Evolutionary conservation across 2,888 invertebrate species (phyloP).

Genomic region (Sceliomorpha sp.): DNA sequence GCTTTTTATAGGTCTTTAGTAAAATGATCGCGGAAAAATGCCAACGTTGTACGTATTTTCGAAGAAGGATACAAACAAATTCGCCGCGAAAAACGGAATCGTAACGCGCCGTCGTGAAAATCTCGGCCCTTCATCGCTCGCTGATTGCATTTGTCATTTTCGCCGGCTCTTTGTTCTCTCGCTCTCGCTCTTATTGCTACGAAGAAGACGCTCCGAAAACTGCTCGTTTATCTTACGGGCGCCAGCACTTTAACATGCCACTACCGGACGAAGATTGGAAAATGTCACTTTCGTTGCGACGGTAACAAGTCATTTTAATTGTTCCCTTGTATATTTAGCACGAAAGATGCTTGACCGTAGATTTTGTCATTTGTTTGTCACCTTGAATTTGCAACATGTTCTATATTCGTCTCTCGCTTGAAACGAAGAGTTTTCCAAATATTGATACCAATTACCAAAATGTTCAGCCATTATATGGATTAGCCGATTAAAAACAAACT

Average conservation of each 20-base stretch:
- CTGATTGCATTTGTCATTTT: slow-evolving; percentile 44
- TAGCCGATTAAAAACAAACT: too few relatives aligned
- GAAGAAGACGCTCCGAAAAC: slow-evolving; percentile 29
- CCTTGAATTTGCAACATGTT: background rate
- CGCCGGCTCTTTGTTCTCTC: slow-evolving; percentile 37
- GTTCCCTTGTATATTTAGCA: slow-evolving; percentile 30
- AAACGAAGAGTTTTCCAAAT: too few relatives aligned
- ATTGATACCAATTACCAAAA: too few relatives aligned
- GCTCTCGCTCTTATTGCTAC: slow-evolving; percentile 21
- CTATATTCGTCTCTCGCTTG: too few relatives aligned
- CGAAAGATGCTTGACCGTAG: background rate
- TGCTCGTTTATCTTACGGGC: slow-evolving; percentile 36
- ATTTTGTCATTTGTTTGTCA: background rate
- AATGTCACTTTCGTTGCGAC: slow-evolving; percentile 42
- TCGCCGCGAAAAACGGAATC: too few relatives aligned
- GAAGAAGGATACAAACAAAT: too few relatives aligned
- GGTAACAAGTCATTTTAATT: slow-evolving; percentile 45
- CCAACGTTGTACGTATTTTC: too few relatives aligned
- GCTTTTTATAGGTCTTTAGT: too few relatives aligned
- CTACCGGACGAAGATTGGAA: slow-evolving; percentile 33
- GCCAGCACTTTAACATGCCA: slow-evolving; percentile 27
- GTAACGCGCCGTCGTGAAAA: too few relatives aligned
- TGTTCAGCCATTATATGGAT: too few relatives aligned
- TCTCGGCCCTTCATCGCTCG: slow-evolving; percentile 20
- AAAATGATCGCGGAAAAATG: too few relatives aligned